Conservation (phyloP, 1,140 invertebrate genomes). For the Danaus plexippus region DNA sequence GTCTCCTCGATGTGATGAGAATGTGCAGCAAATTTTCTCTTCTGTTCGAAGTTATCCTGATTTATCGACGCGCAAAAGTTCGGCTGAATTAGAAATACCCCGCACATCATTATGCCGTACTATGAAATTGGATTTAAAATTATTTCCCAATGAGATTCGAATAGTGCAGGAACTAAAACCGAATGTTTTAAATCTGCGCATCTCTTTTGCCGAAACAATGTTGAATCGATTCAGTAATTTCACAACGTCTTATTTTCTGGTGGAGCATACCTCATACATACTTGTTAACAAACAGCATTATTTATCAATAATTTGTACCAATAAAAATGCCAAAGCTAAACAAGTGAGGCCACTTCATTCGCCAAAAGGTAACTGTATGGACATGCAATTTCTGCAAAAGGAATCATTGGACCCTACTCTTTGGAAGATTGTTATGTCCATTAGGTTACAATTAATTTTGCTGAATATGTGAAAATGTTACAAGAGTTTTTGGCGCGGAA, state of each 20-base stretch:
- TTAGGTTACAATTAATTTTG: slow-evolving; percentile 30
- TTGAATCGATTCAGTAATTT: slow-evolving; percentile 21
- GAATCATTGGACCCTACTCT: slow-evolving; percentile 38
- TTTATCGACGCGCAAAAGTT: slow-evolving; percentile 26
- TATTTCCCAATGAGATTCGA: no score
- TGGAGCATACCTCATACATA: no score
- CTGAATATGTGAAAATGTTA: slow-evolving; percentile 31
- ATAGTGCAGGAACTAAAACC: no score
- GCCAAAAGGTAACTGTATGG: no score
- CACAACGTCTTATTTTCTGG: slow-evolving; percentile 39
- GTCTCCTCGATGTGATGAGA: slow-evolving; percentile 13
- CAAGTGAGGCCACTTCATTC: no score
- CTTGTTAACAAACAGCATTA: no score
- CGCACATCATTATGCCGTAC: slow-evolving; percentile 27
- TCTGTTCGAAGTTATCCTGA: slow-evolving; percentile 23
- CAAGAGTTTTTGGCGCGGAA: slow-evolving; percentile 24
- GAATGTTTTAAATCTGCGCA: slow-evolving; percentile 22
- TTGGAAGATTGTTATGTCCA: slow-evolving; percentile 24
- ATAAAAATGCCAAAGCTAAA: no score
- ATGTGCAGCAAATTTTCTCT: slow-evolving; percentile 22
- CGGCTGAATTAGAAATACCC: slow-evolving; percentile 22
- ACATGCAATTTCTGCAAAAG: slow-evolving; percentile 25
- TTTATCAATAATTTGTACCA: no score
- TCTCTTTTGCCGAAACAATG: slow-evolving; percentile 17
- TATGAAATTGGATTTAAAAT: slow-evolving; percentile 33